Conservation (phyloP, 64 coral and sea anemone genomes). For the Montipora efflorescens region DNA sequence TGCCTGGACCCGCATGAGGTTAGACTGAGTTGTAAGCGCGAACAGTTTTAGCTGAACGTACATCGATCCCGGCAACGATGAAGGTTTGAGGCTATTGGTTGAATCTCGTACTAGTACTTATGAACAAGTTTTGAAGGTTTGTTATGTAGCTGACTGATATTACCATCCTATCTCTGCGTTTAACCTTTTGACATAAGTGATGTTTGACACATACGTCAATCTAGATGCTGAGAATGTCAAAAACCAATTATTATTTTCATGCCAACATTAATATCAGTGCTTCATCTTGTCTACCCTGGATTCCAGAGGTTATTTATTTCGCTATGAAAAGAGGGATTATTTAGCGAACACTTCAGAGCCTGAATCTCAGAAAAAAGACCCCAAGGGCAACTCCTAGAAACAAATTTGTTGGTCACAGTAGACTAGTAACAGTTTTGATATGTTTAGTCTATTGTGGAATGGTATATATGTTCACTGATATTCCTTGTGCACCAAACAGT, state of each 20-base stretch:
- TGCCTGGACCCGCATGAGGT: conserved; percentile 20
- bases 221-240: not conserved
- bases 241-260: not conserved
- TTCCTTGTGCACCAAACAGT: no score
- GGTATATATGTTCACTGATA: no score
- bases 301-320: no score
- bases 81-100: not conserved
- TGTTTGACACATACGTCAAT: conserved; percentile 12
- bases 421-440: no score
- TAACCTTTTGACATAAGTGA: not conserved
- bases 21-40: not conserved
- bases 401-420: no score
- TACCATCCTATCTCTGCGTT: not conserved
- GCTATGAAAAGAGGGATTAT: no score
- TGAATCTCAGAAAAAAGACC: not conserved
- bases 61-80: not conserved
- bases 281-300: no score
- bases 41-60: not conserved
- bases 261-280: not conserved
- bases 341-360: not conserved
- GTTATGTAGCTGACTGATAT: not conserved
- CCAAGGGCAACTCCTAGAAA: no score
- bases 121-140: not conserved
- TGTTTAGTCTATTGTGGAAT: no score
- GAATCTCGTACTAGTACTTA: not conserved